These are phyloP conservation scores for Etheostoma spectabile DNA, from an alignment of 2,113 vertebrate species.

Conservation along the genomic window DNA sequence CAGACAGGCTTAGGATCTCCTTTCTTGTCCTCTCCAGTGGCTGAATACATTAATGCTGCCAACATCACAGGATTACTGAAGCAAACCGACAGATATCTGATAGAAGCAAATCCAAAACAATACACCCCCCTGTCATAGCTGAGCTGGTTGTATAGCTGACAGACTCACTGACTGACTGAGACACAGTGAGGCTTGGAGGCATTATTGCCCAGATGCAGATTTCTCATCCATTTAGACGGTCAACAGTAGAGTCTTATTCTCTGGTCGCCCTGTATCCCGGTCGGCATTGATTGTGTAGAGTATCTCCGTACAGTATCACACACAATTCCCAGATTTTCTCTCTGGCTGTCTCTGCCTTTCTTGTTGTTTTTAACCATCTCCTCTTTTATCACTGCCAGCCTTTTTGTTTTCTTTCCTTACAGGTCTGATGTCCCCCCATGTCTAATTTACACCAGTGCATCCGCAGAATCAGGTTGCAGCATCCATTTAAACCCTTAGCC, in stretches of 20 bases:
- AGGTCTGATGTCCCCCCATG: slow-evolving; percentile 6
- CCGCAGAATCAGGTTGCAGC: slow-evolving; percentile 28
- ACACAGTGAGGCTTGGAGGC: slow-evolving; percentile 46
- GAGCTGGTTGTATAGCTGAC: slow-evolving; percentile 70
- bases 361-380: slow-evolving; percentile 7
- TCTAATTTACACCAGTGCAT: slow-evolving; percentile 31
- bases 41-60: slow-evolving; percentile 65
- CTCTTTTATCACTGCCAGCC: not conserved
- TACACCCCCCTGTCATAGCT: slow-evolving; percentile 51
- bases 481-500: slow-evolving; percentile 7
- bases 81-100: slow-evolving; percentile 71
- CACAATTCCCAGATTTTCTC: slow-evolving; percentile 15
- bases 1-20: slow-evolving; percentile 56
- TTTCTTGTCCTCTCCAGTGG: slow-evolving; percentile 49
- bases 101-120: slow-evolving; percentile 78
- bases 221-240: slow-evolving; percentile 62
- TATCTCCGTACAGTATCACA: slow-evolving; percentile 32
- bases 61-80: slow-evolving; percentile 71
- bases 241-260: slow-evolving; percentile 49
- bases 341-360: not conserved
- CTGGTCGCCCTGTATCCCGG: slow-evolving; percentile 27
- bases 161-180: slow-evolving; percentile 51
- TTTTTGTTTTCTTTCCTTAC: not conserved
- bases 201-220: slow-evolving; percentile 56
- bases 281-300: slow-evolving; percentile 38